phyloP scores from a whole-genome alignment of 2,113 vertebrate species.

The Oxyruncus cristatus region DNA sequence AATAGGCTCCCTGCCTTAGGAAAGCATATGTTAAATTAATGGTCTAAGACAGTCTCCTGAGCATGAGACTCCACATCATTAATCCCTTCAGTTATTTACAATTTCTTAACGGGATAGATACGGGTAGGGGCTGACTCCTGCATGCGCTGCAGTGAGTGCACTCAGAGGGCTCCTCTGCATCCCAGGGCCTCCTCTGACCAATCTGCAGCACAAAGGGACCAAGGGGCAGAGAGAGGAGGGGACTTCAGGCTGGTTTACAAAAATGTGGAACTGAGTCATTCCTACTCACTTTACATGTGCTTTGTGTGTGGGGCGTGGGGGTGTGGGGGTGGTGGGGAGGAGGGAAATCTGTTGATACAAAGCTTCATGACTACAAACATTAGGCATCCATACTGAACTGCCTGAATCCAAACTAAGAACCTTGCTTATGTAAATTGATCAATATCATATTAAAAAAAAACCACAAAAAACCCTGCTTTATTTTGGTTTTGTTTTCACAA shows the following conservation, averaged over 20 bases:
- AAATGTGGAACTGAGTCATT: neutral
- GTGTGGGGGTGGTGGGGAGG: too few relatives aligned
- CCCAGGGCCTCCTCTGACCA: neutral
- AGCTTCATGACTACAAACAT: neutral
- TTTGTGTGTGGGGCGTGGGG: neutral
- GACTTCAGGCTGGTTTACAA: neutral
- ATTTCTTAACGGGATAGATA: neutral
- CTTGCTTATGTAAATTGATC: neutral
- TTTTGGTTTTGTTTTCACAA: neutral
- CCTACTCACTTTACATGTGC: neutral
- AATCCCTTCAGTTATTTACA: neutral
- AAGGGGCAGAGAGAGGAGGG: neutral
- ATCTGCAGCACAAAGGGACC: neutral
- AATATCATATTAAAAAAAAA: neutral
- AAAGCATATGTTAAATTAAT: neutral
- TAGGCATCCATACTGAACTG: neutral
- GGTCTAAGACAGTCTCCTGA: neutral
- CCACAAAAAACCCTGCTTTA: neutral
- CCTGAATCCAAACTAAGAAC: neutral
- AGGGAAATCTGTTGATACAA: neutral
- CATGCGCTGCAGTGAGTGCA: rapidly evolving
- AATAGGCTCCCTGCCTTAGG: neutral
- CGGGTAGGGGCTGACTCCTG: neutral
- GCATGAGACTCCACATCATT: neutral
- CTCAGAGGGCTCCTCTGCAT: neutral